Evolutionary conservation across 1,140 invertebrate species (phyloP).

Genomic region (Ridgeia piscesae): DNA sequence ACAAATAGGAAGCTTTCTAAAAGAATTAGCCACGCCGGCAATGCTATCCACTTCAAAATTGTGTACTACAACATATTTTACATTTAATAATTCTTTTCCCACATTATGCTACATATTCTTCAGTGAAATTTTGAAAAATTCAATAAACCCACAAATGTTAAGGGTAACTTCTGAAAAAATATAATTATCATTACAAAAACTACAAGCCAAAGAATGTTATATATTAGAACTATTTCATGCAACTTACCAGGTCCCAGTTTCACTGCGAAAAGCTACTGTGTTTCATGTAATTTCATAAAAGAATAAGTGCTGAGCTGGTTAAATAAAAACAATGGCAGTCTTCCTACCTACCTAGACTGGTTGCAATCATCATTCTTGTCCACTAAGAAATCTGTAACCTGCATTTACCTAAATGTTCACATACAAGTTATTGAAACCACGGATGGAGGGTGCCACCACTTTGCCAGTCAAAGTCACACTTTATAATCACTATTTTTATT

Average conservation of each 20-base stretch:
- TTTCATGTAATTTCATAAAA: too few relatives aligned
- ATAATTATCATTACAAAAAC: not conserved
- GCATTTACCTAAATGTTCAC: not conserved
- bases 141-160: not conserved
- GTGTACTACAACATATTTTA: not conserved
- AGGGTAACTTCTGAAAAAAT: not conserved
- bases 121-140: not conserved
- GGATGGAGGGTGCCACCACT: not conserved
- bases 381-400: not conserved
- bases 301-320: too few relatives aligned
- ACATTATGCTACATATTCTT: not conserved
- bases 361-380: too few relatives aligned
- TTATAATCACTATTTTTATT: slow-evolving; percentile 7
- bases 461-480: not conserved
- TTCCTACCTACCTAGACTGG: too few relatives aligned
- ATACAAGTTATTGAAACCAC: not conserved
- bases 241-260: too few relatives aligned
- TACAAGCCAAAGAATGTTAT: not conserved
- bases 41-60: not conserved
- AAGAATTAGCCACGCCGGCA: not conserved
- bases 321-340: too few relatives aligned
- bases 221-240: too few relatives aligned
- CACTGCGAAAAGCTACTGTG: too few relatives aligned
- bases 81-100: not conserved
- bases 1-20: not conserved